Base-by-base conservation (phyloP, 2,113 vertebrate species). In the Opisthocomus hoazin region DNA sequence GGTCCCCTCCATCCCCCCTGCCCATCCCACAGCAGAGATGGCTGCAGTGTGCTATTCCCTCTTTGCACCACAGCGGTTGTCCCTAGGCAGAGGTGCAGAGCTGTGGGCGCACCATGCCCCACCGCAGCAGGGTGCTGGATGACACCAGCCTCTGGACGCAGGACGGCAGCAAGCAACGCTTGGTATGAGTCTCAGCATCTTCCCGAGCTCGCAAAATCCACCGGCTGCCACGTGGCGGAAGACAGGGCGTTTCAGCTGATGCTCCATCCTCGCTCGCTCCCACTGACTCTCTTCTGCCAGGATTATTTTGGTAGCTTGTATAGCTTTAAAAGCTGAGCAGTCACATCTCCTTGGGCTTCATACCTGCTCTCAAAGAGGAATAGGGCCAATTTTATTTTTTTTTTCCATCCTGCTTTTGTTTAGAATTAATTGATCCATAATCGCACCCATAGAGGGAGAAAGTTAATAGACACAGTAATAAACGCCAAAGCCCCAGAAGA, bases 241-340 rank as follows among this genome's bases (percentile, higher is more conserved):
- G 91, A 71, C 8, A 36, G 19, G 63, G 48, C 3, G 0, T 58
- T 91, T 88, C 56, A 81, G 39, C 51, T 76, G 66, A 50, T 77
- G 85, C 64, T 92, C 88, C 85, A 43, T 80, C 83, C 73, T 90
- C 2, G 0, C 70, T 85, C 0, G 18, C 87, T 96, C 78, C 58
- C 74, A 76, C 82, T 60, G 75, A 56, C 75, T 92, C 61, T 91
- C 83, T 78, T 48, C 86, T 93, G 90, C 68, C 92, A 95, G 78
- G 76, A 92, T 68, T 87, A 81, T 89, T 91, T 84, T 7, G 4
- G 93, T 11, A 92, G 60, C 75, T 88, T 2, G 2, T n/a, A 73
- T 20, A 71, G 79, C 90, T 96, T 94, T 96, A 95, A 92, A 96
- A 90, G 93, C 88, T 90, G 93, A 96, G 95, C 94, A 93, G 90